These are phyloP conservation scores for Setophaga coronata DNA, from an alignment of 2,113 vertebrate species.

Conservation along the genomic window DNA sequence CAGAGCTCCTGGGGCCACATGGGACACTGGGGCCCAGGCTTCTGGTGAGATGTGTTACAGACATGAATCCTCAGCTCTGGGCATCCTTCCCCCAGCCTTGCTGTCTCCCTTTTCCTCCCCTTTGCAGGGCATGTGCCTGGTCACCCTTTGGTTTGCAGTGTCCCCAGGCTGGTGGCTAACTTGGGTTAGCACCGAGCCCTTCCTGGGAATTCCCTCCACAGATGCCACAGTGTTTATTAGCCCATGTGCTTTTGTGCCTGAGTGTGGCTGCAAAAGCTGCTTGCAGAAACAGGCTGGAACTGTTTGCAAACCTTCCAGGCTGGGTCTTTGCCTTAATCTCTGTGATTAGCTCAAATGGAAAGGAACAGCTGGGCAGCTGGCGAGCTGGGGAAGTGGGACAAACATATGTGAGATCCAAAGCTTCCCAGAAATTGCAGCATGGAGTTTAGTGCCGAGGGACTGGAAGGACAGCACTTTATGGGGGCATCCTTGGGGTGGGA, in stretches of 20 bases:
- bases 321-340: slow-evolving; percentile 58
- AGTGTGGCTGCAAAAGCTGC: not conserved
- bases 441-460: not conserved
- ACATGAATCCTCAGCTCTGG: not conserved
- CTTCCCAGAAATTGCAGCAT: slow-evolving; percentile 33
- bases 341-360: slow-evolving; percentile 52
- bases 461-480: not conserved
- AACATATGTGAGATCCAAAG: slow-evolving; percentile 37
- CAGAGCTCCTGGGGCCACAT: accelerated
- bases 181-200: not conserved
- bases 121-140: not conserved
- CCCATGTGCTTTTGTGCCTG: not conserved
- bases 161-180: not conserved
- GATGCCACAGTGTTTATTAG: not conserved
- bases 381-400: slow-evolving; percentile 24
- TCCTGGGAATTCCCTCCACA: not conserved
- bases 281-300: slow-evolving; percentile 16
- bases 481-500: not conserved
- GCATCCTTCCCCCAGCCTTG: not conserved
- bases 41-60: not conserved
- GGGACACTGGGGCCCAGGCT: not conserved
- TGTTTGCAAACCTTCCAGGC: slow-evolving; percentile 53
- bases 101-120: not conserved
- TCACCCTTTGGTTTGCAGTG: not conserved
- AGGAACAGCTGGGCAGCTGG: slow-evolving; percentile 58